These are phyloP conservation scores for Drosophila kuntzei DNA, from an alignment of 2,888 invertebrate species.

Conservation along the genomic window DNA sequence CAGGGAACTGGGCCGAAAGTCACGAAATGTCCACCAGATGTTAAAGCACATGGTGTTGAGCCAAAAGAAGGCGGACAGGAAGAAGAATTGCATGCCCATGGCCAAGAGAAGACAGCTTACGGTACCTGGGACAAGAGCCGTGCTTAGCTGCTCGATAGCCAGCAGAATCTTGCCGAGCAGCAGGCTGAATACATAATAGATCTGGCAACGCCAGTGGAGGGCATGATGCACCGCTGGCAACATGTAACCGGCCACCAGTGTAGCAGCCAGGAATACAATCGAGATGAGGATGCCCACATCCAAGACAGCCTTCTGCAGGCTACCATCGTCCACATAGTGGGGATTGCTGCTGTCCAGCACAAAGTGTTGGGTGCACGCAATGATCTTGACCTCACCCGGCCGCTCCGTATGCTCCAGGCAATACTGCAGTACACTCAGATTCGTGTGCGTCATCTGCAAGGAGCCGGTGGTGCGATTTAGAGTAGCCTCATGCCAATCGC, in stretches of 20 bases:
- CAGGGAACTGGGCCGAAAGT: conserved; percentile 93
- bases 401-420: conserved; percentile 77
- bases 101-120: conserved; percentile 88
- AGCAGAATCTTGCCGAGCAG: conserved; percentile 92
- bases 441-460: conserved; percentile 64
- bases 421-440: conserved; percentile 68
- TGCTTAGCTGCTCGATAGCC: conserved; percentile 91
- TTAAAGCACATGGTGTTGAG: conserved; percentile 97
- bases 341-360: conserved; percentile 56
- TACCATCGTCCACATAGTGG: conserved; percentile 21
- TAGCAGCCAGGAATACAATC: conserved; percentile 92
- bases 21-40: conserved; percentile 96
- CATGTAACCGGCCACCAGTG: conserved; percentile 91
- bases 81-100: conserved; percentile 94
- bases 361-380: conserved; percentile 88
- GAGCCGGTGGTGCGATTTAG: conserved; percentile 57
- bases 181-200: conserved; percentile 93
- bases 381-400: conserved; percentile 86
- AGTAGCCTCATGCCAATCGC: conserved; percentile 72
- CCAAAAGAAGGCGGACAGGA: conserved; percentile 96
- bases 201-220: conserved; percentile 95
- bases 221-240: conserved; percentile 94
- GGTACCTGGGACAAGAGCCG: conserved; percentile 87
- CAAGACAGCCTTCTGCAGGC: conserved; percentile 89
- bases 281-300: conserved; percentile 92